Base-by-base conservation (phyloP, 2,888 invertebrate genomes). In the Mythimna loreyi region DNA sequence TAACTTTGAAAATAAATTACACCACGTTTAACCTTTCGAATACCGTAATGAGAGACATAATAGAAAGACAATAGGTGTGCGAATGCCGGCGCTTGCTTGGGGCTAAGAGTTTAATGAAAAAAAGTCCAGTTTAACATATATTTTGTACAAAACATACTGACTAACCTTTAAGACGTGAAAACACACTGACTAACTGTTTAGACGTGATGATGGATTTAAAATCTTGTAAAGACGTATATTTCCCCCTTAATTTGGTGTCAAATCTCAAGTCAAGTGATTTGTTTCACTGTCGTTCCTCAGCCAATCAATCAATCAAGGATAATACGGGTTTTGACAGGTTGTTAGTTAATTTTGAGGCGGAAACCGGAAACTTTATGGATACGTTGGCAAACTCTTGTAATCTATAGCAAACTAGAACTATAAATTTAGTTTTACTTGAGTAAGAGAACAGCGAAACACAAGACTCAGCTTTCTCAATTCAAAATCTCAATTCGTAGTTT, bases 211-310 rank as follows among this genome's bases (percentile, higher is more conserved):
- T n/a, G n/a, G n/a, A n/a, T n/a, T n/a, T n/a, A n/a, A n/a, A n/a
- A n/a, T n/a, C n/a, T n/a, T n/a, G n/a, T n/a, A n/a, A n/a, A n/a
- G n/a, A n/a, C n/a, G n/a, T n/a, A n/a, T n/a, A n/a, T n/a, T n/a
- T n/a, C n/a, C n/a, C n/a, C n/a, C n/a, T n/a, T n/a, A 19, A 43
- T 63, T n/a, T 30, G 30, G 11, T 53, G 52, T 53, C 53, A 53
- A 9, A 19, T 19, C 30, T n/a, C 28, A 8, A 23, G 19, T 19
- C 8, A 19, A 19, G 21, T 43, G 21, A 63, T 45, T 63, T 23
- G 21, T 21, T 40, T 45, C 43, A 8, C 7, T n/a, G 43, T 45
- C 21, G n/a, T 23, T 60, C 19, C 13, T 45, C 3, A 1, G 23
- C 11, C 1, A 21, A 25, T 13, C 23, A 13, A 60, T 47, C n/a